phyloP scores from a whole-genome alignment of 2,888 invertebrate genomes.

The Pandemis corylana region DNA sequence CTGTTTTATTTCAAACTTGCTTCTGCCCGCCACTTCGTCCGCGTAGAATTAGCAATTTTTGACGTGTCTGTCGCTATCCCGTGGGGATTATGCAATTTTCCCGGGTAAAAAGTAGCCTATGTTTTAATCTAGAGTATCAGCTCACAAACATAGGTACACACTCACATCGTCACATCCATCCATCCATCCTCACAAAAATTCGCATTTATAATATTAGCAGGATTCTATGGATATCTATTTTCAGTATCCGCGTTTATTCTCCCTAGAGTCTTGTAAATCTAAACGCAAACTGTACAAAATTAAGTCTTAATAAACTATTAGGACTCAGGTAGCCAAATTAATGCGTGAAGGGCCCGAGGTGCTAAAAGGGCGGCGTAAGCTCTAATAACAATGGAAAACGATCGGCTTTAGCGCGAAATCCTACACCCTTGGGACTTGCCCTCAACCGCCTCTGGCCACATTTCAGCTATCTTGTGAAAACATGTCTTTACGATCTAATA shows the following conservation, averaged over 20 bases:
- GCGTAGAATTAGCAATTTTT: too few species aligned
- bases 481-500: constrained; percentile 31
- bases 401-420: constrained; percentile 53
- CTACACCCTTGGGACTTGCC: constrained; percentile 56
- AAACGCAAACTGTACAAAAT: constrained; percentile 10
- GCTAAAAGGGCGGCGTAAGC: constrained; percentile 52
- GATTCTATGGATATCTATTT: background rate
- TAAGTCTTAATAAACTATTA: constrained; percentile 34
- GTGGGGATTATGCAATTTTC: too few species aligned
- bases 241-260: background rate
- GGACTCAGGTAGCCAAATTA: constrained; percentile 37
- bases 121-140: too few species aligned
- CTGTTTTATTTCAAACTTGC: too few species aligned
- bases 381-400: constrained; percentile 59
- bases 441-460: constrained; percentile 23
- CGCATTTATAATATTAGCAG: too few species aligned
- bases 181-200: too few species aligned
- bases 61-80: too few species aligned
- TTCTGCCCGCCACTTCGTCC: too few species aligned
- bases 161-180: too few species aligned
- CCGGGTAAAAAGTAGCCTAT: too few species aligned
- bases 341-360: constrained; percentile 29
- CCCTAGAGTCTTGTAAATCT: background rate
- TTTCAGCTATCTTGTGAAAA: constrained; percentile 35
- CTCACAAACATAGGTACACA: too few species aligned